A percentile compares a stretch with the other conserved stretches of the same genome.
These are phyloP conservation scores for Sebastes reedi DNA, from an alignment of 2,797 vertebrate species.

Conservation along the genomic window DNA sequence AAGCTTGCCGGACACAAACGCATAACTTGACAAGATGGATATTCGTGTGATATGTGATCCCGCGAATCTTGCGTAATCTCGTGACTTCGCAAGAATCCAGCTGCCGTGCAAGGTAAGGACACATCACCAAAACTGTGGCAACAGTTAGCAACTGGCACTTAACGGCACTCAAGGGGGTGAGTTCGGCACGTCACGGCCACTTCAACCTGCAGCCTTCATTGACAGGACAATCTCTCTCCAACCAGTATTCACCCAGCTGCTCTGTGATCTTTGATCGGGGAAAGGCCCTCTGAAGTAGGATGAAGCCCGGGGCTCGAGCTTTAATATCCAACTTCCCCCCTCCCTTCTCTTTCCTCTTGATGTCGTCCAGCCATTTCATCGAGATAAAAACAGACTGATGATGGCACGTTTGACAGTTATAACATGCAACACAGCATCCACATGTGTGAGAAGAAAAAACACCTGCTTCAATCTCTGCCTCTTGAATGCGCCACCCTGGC, in stretches of 20 bases:
- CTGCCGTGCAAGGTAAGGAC: neutral
- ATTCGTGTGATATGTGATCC: no score
- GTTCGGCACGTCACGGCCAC: neutral
- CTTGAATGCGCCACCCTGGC: slow-evolving; percentile 14
- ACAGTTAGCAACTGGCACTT: neutral
- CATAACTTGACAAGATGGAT: no score
- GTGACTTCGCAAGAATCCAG: no score
- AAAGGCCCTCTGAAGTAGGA: slow-evolving; percentile 46
- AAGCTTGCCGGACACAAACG: no score
- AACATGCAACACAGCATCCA: slow-evolving; percentile 19
- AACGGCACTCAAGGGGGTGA: neutral
- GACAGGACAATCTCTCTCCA: slow-evolving; percentile 36
- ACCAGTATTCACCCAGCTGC: slow-evolving; percentile 32
- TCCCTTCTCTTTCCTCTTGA: slow-evolving; percentile 37
- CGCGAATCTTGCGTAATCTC: no score
- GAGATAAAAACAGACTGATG: slow-evolving; percentile 10
- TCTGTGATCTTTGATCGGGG: slow-evolving; percentile 63
- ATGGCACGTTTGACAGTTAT: slow-evolving; percentile 39
- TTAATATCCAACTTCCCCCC: slow-evolving; percentile 25
- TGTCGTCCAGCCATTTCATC: slow-evolving; percentile 24
- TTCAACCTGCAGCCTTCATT: slow-evolving; percentile 36
- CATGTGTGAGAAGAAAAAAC: slow-evolving; percentile 27
- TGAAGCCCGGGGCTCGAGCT: slow-evolving; percentile 35
- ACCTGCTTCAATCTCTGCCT: slow-evolving; percentile 43
- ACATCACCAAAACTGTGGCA: neutral